These are phyloP conservation scores for Montipora efflorescens DNA, from an alignment of 64 coral and sea anemone species.

Conservation along the genomic window DNA sequence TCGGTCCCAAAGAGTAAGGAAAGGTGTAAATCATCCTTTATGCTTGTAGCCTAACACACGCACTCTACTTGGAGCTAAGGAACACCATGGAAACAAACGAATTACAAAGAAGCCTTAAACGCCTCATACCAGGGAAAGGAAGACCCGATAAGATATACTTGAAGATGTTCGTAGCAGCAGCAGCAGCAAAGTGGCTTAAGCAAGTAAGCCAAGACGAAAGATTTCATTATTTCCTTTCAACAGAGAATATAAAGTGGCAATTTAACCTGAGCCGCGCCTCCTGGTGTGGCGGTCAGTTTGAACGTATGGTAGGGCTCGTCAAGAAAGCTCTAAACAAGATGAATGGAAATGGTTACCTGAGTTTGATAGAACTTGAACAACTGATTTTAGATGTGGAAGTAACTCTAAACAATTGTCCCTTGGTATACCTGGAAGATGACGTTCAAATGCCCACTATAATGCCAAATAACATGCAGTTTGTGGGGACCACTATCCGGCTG, in stretches of 20 bases:
- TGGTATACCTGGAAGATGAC: conserved; percentile 53
- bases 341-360: no score
- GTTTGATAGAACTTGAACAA: neutral
- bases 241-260: no score
- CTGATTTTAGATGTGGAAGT: conserved; percentile 28
- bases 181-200: neutral
- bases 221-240: neutral
- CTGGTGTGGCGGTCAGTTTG: no score
- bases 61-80: neutral
- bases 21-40: neutral
- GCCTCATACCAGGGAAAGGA: neutral
- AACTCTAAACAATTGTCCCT: conserved; percentile 40
- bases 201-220: neutral
- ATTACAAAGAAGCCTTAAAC: neutral
- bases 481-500: neutral
- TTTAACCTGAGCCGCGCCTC: no score
- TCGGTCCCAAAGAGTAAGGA: no score
- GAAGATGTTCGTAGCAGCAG: neutral
- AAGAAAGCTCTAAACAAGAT: no score
- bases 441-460: conserved; percentile 22
- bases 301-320: no score
- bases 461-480: neutral
- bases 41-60: neutral
- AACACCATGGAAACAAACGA: neutral
- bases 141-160: neutral